phyloP scores from a whole-genome alignment of 1,140 invertebrate species.

The Aphis gossypii region DNA sequence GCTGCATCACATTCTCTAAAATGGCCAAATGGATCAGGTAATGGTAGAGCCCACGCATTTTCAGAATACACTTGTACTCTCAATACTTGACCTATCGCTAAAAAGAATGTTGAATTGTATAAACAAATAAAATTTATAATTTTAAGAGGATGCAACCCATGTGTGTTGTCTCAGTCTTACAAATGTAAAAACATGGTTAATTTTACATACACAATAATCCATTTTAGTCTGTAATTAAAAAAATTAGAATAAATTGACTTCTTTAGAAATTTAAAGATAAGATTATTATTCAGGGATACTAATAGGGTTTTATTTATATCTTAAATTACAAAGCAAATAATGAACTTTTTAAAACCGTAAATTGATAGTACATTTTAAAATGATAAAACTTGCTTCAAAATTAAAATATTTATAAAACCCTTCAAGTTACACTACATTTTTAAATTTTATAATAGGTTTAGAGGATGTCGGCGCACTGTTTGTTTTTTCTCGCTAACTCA shows the following conservation, averaged over 20 bases:
- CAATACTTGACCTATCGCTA: neutral
- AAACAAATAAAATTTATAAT: neutral
- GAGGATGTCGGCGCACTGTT: too few relatives aligned
- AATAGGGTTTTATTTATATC: neutral
- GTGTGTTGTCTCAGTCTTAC: neutral
- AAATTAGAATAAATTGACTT: neutral
- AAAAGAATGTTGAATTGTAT: neutral
- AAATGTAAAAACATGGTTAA: neutral
- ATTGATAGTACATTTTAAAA: neutral
- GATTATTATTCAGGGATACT: neutral
- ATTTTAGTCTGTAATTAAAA: neutral
- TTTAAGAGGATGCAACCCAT: neutral
- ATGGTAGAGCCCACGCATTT: constrained; percentile 17
- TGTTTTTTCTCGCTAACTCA: too few relatives aligned
- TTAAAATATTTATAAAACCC: neutral
- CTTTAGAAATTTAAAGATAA: neutral
- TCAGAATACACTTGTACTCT: neutral
- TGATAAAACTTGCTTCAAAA: neutral
- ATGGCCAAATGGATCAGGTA: constrained; percentile 17
- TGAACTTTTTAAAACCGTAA: neutral
- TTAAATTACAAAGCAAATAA: neutral
- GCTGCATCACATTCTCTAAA: constrained; percentile 24
- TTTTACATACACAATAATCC: neutral
- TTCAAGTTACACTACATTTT: neutral
- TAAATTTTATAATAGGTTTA: neutral